A percentile compares a stretch with the other conserved stretches of the same genome.
Conservation (phyloP, 2,113 vertebrate species). For the Papio anubis region DNA sequence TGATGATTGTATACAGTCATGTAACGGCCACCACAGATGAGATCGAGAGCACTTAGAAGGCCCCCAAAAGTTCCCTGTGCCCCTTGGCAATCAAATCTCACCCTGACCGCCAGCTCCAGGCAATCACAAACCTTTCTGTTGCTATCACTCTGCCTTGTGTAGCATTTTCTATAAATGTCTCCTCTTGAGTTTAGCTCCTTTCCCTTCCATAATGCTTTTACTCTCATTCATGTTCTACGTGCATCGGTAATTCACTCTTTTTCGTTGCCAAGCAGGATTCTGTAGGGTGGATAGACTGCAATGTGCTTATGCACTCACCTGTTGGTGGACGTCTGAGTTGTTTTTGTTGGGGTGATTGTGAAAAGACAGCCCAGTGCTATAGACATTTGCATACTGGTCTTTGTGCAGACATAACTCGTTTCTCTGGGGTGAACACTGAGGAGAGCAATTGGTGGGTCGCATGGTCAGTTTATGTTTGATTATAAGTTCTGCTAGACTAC, state of each 20-base stretch:
- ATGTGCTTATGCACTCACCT: background rate
- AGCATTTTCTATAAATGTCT: background rate
- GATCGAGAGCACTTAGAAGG: background rate
- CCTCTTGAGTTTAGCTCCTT: background rate
- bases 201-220: background rate
- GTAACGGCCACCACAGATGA: background rate
- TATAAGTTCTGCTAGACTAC: background rate
- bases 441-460: background rate
- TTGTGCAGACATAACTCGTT: background rate
- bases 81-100: background rate
- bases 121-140: background rate
- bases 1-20: background rate
- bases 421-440: background rate
- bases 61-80: background rate
- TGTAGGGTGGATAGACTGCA: too few relatives aligned
- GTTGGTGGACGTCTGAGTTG: background rate
- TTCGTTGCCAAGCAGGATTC: background rate
- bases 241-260: background rate
- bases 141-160: background rate
- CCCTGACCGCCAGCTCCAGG: background rate
- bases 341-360: background rate
- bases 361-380: background rate
- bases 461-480: background rate
- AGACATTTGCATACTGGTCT: background rate
- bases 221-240: background rate